Evolutionary conservation across 2,797 vertebrate species (phyloP).

Genomic region (Margarornis squamiger): DNA sequence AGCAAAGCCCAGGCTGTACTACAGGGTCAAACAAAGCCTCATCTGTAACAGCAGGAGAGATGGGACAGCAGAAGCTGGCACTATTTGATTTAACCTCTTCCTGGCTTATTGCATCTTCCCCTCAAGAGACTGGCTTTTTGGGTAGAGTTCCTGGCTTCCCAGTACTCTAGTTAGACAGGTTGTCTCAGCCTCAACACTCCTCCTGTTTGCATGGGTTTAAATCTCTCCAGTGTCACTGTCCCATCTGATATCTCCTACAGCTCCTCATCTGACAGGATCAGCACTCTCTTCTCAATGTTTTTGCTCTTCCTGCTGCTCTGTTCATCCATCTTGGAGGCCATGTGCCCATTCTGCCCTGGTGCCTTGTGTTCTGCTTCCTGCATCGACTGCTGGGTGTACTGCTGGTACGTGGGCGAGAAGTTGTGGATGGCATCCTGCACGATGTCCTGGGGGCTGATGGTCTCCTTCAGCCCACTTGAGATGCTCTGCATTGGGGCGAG

Average conservation of each 20-base stretch:
- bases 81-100: slow-evolving; percentile 3
- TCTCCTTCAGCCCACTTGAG: slow-evolving; percentile 94
- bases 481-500: slow-evolving; percentile 93
- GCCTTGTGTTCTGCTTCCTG: slow-evolving; percentile 81
- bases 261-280: slow-evolving; percentile 91
- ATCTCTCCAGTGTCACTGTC: background rate
- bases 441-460: slow-evolving; percentile 92
- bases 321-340: background rate
- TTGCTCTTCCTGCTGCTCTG: slow-evolving; percentile 68
- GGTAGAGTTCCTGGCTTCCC: background rate
- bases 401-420: slow-evolving; percentile 92
- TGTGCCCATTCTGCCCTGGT: slow-evolving; percentile 75
- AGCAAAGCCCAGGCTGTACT: background rate
- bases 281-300: slow-evolving; percentile 90
- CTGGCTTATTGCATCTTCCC: slow-evolving; percentile 34
- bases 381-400: slow-evolving; percentile 92
- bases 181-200: background rate
- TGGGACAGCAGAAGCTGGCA: slow-evolving; percentile 16
- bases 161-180: background rate
- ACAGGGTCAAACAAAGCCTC: background rate
- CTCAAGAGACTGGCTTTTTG: background rate
- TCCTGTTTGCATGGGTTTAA: background rate
- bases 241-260: slow-evolving; percentile 71
- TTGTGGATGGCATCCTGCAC: slow-evolving; percentile 97
- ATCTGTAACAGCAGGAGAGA: background rate